Conservation (phyloP, 2,888 invertebrate species). For the Epistrophe eligans region DNA sequence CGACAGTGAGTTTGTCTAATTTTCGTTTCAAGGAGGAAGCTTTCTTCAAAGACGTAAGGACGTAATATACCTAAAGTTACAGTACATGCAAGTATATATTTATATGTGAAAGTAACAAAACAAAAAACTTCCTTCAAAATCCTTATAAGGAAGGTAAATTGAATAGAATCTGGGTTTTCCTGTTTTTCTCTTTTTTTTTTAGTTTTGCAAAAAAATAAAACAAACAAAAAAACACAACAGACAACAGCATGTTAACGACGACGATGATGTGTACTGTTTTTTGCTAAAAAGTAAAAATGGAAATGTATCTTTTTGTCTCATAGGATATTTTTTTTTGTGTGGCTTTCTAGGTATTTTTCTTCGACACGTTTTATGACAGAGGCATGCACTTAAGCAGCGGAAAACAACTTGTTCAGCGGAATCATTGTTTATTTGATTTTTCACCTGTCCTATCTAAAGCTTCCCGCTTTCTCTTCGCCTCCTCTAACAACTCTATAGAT, state of each 20-base stretch:
- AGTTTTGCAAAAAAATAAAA: slow-evolving; percentile 31
- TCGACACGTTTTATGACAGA: slow-evolving; percentile 74
- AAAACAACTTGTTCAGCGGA: slow-evolving; percentile 74
- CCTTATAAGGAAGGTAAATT: slow-evolving; percentile 47
- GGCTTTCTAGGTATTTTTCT: slow-evolving; percentile 38
- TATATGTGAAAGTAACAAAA: background rate
- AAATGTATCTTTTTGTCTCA: slow-evolving; percentile 37
- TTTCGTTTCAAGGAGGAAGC: too few relatives aligned
- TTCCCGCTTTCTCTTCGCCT: background rate
- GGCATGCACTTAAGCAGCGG: slow-evolving; percentile 74
- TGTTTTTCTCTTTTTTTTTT: slow-evolving; percentile 44
- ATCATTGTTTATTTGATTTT: slow-evolving; percentile 72
- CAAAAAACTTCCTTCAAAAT: slow-evolving; percentile 39
- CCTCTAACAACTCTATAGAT: background rate
- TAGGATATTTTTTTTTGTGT: slow-evolving; percentile 18
- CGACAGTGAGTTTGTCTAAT: too few relatives aligned
- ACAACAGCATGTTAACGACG: slow-evolving; percentile 16
- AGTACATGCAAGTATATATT: background rate
- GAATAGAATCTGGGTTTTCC: slow-evolving; percentile 64
- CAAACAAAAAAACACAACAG: background rate
- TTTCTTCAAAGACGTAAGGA: too few relatives aligned
- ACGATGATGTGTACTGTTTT: slow-evolving; percentile 63
- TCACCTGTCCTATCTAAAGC: background rate
- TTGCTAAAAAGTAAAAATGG: slow-evolving; percentile 46
- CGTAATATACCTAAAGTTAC: too few relatives aligned